These are phyloP conservation scores for Biston stratarius DNA, from an alignment of 2,888 invertebrate genomes.

Conservation along the genomic window DNA sequence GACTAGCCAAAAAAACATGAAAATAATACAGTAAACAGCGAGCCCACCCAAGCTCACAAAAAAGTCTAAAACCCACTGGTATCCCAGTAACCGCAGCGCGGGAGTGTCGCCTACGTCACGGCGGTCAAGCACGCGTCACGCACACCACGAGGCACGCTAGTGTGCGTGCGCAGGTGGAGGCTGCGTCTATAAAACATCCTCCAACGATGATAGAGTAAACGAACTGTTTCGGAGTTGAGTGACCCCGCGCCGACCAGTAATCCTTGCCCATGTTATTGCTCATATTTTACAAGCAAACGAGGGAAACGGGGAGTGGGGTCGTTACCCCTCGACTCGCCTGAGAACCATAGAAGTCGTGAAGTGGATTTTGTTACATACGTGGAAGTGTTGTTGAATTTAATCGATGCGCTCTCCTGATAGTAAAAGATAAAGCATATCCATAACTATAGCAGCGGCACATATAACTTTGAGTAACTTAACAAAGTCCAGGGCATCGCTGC, in stretches of 20 bases:
- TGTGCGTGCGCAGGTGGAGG: slow-evolving; percentile 34
- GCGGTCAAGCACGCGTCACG: slow-evolving; percentile 56
- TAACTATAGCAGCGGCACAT: too few relatives aligned
- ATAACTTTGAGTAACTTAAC: too few relatives aligned
- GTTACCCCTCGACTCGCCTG: slow-evolving; percentile 12
- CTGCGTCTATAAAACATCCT: slow-evolving; percentile 33
- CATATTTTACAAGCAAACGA: slow-evolving; percentile 26
- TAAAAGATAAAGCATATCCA: too few relatives aligned
- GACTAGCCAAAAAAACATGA: background rate
- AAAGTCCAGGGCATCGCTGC: too few relatives aligned
- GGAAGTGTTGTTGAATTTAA: too few relatives aligned
- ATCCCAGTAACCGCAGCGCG: slow-evolving; percentile 44
- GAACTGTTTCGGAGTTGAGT: slow-evolving; percentile 41
- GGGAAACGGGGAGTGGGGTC: slow-evolving; percentile 25
- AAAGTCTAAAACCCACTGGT: background rate
- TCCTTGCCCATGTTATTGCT: slow-evolving; percentile 30
- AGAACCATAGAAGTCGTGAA: background rate
- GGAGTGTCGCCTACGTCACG: slow-evolving; percentile 65
- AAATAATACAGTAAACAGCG: background rate
- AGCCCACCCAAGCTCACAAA: slow-evolving; percentile 14
- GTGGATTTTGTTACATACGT: background rate
- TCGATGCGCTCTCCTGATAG: too few relatives aligned
- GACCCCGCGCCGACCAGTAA: slow-evolving; percentile 30
- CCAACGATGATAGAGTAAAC: slow-evolving; percentile 44
- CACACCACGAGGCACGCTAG: slow-evolving; percentile 23